A percentile compares a stretch with the other conserved stretches of the same genome.
Conservation (phyloP, 2,888 invertebrate genomes). For the Steinernema hermaphroditum region DNA sequence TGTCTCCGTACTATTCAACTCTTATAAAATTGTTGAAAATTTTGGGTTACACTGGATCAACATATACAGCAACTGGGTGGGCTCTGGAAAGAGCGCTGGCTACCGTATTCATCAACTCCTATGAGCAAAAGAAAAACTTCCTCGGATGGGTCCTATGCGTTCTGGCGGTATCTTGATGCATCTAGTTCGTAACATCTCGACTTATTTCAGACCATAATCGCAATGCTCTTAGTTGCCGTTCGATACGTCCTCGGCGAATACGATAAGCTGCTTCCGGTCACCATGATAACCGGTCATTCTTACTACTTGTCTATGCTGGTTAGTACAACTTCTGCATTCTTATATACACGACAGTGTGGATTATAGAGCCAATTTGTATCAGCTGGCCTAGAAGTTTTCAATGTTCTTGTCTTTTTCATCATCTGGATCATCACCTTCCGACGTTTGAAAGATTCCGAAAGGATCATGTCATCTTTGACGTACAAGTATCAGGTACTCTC, state of each 20-base stretch:
- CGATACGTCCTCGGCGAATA: neutral
- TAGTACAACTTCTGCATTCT: neutral
- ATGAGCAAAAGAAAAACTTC: constrained; percentile 13
- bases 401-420: constrained; percentile 11
- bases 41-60: constrained; percentile 9
- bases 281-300: constrained; percentile 3
- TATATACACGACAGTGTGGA: too few relatives aligned
- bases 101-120: neutral
- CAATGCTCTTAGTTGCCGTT: neutral
- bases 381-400: constrained; percentile 15
- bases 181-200: too few relatives aligned
- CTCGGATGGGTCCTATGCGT: constrained; percentile 6
- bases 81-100: neutral
- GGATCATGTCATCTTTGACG: constrained; percentile 10
- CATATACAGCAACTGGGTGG: constrained; percentile 10
- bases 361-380: neutral
- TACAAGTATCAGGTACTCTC: constrained; percentile 17
- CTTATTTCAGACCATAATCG: neutral
- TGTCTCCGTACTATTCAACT: constrained; percentile 18
- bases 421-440: constrained; percentile 18
- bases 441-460: neutral
- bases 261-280: neutral
- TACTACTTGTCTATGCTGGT: constrained; percentile 21
- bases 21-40: neutral
- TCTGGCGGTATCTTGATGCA: neutral